Evolutionary conservation across 2,797 vertebrate genomes (phyloP).

Genomic region (Dipus sagitta): DNA sequence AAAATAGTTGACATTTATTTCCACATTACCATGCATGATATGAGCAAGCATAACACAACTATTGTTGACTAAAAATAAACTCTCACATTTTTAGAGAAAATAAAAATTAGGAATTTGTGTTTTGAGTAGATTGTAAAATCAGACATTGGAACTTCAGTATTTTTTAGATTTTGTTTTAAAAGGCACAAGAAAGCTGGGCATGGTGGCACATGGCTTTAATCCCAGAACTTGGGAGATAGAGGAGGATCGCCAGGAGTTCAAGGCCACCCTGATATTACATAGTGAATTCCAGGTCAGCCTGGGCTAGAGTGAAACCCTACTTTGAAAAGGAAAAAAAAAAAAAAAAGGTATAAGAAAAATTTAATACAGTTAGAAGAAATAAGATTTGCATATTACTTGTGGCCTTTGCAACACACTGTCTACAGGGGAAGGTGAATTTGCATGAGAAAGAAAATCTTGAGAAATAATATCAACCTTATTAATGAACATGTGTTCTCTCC

Average conservation of each 20-base stretch:
- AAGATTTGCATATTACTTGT: not conserved
- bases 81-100: slow-evolving; percentile 83
- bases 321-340: too few relatives aligned
- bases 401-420: not conserved
- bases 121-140: slow-evolving; percentile 78
- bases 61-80: slow-evolving; percentile 89
- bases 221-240: too few relatives aligned
- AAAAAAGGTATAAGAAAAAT: not conserved
- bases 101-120: slow-evolving; percentile 80
- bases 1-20: slow-evolving; percentile 81
- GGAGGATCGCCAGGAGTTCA: too few relatives aligned
- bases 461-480: not conserved
- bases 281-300: too few relatives aligned
- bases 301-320: too few relatives aligned
- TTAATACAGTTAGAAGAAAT: slow-evolving; percentile 41
- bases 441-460: not conserved
- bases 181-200: not conserved
- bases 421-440: slow-evolving; percentile 34
- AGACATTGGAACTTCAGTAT: not conserved
- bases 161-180: not conserved
- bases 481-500: slow-evolving; percentile 19
- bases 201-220: too few relatives aligned
- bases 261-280: too few relatives aligned
- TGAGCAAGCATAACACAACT: slow-evolving; percentile 88
- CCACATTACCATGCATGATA: slow-evolving; percentile 72